These are phyloP conservation scores for Mythimna ferrago DNA, from an alignment of 2,888 invertebrate species.

Conservation along the genomic window DNA sequence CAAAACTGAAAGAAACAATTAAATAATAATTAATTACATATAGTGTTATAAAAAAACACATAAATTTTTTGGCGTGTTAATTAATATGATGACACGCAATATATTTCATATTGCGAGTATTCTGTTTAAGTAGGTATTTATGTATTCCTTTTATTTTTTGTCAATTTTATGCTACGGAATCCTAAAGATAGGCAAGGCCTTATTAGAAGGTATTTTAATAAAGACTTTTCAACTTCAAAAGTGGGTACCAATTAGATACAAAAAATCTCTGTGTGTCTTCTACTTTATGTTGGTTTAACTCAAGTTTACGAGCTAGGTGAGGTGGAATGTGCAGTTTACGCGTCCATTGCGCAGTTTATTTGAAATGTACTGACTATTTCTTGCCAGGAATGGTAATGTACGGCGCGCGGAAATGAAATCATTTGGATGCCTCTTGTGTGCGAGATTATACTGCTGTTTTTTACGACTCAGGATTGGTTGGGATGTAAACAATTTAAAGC, in stretches of 20 bases:
- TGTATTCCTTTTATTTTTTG: too few species aligned
- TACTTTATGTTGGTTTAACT: conserved; percentile 56
- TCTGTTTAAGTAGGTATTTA: too few species aligned
- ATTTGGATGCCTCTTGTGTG: conserved; percentile 42
- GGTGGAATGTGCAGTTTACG: conserved; percentile 71
- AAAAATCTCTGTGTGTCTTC: conserved; percentile 47
- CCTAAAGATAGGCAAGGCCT: conserved; percentile 26
- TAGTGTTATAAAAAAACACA: too few species aligned
- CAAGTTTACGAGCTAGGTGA: conserved; percentile 68
- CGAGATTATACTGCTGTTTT: conserved; percentile 14
- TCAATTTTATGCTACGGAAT: too few species aligned
- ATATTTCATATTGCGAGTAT: too few species aligned
- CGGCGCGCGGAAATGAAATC: conserved; percentile 60
- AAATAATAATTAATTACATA: too few species aligned
- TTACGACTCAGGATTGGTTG: conserved; percentile 13
- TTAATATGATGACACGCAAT: too few species aligned
- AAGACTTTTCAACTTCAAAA: conserved; percentile 34
- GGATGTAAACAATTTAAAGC: conserved; percentile 4
- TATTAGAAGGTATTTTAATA: conserved; percentile 60
- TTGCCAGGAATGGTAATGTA: conserved; percentile 66
- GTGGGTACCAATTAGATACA: conserved; percentile 58
- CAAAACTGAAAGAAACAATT: too few species aligned
- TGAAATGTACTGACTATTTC: conserved; percentile 66
- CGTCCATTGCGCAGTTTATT: conserved; percentile 69
- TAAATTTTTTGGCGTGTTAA: too few species aligned